Conservation (phyloP, 2,888 invertebrate genomes). For the Phlogophora meticulosa region DNA sequence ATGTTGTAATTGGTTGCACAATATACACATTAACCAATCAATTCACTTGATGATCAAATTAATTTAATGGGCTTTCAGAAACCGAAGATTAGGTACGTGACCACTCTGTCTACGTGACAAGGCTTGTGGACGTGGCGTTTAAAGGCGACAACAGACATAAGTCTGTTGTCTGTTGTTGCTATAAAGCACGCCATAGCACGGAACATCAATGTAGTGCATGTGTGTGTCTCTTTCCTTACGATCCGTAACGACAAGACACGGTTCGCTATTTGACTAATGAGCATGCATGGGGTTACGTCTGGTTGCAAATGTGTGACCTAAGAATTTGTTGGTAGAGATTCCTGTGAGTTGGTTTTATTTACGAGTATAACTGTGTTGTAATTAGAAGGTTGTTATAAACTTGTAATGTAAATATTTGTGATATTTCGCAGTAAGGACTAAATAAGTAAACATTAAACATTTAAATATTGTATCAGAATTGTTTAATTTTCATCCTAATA, state of each 20-base stretch:
- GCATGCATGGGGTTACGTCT: too few relatives aligned
- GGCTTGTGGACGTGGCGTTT: neutral
- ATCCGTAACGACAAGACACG: too few relatives aligned
- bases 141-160: neutral
- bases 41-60: neutral
- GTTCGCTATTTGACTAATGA: too few relatives aligned
- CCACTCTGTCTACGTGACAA: neutral
- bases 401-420: slow-evolving; percentile 49
- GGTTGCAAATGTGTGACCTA: neutral
- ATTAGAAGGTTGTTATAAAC: slow-evolving; percentile 30
- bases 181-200: too few relatives aligned
- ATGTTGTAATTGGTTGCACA: neutral
- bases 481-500: slow-evolving; percentile 29
- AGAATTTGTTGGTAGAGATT: neutral
- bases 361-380: neutral
- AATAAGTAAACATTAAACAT: slow-evolving; percentile 31
- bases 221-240: too few relatives aligned
- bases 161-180: too few relatives aligned
- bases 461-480: neutral
- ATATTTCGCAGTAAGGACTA: slow-evolving; percentile 49
- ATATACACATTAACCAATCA: neutral
- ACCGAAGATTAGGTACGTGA: neutral
- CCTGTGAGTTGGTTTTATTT: neutral
- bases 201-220: too few relatives aligned
- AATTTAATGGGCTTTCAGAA: neutral